A percentile compares a stretch with the other conserved stretches of the same genome.
Evolutionary conservation across 2,888 invertebrate species (phyloP).

Genomic region (Thymelicus sylvestris): DNA sequence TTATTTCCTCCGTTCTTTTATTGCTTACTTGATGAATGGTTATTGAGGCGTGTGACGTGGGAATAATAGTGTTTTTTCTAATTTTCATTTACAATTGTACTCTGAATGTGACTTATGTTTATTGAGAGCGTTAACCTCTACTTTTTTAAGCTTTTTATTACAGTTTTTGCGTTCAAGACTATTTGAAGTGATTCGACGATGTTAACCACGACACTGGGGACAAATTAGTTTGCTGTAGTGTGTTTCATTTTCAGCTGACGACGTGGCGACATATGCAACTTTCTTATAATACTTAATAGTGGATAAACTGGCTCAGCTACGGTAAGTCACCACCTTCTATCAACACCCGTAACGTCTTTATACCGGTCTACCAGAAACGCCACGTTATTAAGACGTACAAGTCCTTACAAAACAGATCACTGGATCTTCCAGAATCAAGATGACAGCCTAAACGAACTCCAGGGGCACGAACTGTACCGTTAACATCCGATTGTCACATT

Average conservation of each 20-base stretch:
- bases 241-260: too few species aligned
- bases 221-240: too few species aligned
- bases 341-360: too few species aligned
- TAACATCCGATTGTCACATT: constrained; percentile 31
- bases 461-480: constrained; percentile 26
- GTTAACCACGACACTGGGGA: too few species aligned
- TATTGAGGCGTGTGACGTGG: constrained; percentile 9
- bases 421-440: not conserved
- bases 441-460: not conserved
- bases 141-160: not conserved
- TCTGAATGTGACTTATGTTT: constrained; percentile 4
- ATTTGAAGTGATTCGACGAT: too few species aligned
- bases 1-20: constrained; percentile 4
- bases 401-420: not conserved
- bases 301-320: too few species aligned
- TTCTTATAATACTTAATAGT: too few species aligned
- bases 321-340: too few species aligned
- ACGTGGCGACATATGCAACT: too few species aligned
- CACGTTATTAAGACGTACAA: too few species aligned
- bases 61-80: constrained; percentile 5
- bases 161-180: too few species aligned
- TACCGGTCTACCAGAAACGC: too few species aligned
- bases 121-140: not conserved
- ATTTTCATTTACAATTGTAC: constrained; percentile 7
- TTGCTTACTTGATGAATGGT: constrained; percentile 8